Conservation (phyloP, 2,113 vertebrate genomes). For the Meles meles region DNA sequence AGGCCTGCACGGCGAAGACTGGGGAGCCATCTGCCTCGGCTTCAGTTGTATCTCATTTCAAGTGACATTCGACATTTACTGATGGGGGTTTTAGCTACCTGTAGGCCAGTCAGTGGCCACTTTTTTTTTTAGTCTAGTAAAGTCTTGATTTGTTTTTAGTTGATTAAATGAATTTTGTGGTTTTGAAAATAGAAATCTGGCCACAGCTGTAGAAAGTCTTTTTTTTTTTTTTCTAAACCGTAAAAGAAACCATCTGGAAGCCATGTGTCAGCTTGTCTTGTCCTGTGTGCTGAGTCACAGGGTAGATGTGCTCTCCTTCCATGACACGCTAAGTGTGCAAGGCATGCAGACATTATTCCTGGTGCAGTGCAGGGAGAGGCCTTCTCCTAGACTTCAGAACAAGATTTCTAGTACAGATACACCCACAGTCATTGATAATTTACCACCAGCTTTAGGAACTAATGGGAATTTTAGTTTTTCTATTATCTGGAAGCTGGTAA, state of each 20-base stretch:
- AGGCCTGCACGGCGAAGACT: accelerated
- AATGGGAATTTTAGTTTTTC: neutral
- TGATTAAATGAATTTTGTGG: neutral
- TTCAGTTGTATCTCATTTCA: neutral
- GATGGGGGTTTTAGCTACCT: neutral
- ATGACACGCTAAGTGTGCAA: neutral
- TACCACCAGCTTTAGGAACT: accelerated
- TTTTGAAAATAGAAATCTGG: constrained; percentile 30
- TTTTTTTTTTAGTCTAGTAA: neutral
- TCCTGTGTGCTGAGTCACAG: constrained; percentile 46
- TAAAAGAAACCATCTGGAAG: constrained; percentile 82
- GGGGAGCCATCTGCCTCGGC: neutral
- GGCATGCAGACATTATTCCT: neutral
- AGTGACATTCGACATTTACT: neutral
- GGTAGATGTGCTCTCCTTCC: accelerated
- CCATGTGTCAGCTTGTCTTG: constrained; percentile 59
- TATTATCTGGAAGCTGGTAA: neutral
- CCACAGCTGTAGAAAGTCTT: neutral
- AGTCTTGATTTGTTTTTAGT: constrained; percentile 1
- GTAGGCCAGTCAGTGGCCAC: accelerated
- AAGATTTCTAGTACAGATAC: neutral
- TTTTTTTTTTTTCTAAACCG: constrained; percentile 38
- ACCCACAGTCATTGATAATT: neutral
- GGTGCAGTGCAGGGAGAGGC: too few species aligned
- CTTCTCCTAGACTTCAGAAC: neutral